These are phyloP conservation scores for Bubalus kerabau DNA, from an alignment of 2,113 vertebrate species.

Conservation along the genomic window DNA sequence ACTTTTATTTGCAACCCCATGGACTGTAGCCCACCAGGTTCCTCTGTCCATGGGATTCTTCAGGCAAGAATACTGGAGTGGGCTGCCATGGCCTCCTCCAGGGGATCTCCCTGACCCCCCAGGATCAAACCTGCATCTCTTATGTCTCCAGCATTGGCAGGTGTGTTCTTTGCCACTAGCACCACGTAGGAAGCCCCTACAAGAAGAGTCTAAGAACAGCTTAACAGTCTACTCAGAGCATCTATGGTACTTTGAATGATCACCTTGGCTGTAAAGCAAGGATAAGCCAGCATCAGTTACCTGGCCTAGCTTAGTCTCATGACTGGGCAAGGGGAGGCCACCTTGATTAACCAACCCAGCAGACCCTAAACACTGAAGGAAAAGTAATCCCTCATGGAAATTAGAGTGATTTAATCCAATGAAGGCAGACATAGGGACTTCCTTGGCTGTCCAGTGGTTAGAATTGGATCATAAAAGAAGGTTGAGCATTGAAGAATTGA, in stretches of 20 bases:
- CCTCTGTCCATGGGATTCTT: too few relatives aligned
- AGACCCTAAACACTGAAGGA: neutral
- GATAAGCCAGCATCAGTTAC: neutral
- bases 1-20: too few relatives aligned
- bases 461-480: neutral
- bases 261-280: neutral
- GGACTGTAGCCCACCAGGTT: too few relatives aligned
- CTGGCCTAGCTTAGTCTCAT: neutral
- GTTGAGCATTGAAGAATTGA: fast-evolving
- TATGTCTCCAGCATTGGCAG: neutral
- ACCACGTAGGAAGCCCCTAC: neutral
- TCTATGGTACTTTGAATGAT: neutral
- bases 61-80: too few relatives aligned
- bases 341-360: neutral
- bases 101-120: neutral
- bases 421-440: neutral
- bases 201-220: neutral
- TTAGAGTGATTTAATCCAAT: neutral
- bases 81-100: too few relatives aligned
- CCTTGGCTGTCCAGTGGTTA: fast-evolving
- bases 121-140: neutral
- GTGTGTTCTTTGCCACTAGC: neutral
- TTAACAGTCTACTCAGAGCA: neutral
- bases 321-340: neutral
- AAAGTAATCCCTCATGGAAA: neutral